Evolutionary conservation across 2,113 vertebrate species (phyloP).

Genomic region (Camelus bactrianus): DNA sequence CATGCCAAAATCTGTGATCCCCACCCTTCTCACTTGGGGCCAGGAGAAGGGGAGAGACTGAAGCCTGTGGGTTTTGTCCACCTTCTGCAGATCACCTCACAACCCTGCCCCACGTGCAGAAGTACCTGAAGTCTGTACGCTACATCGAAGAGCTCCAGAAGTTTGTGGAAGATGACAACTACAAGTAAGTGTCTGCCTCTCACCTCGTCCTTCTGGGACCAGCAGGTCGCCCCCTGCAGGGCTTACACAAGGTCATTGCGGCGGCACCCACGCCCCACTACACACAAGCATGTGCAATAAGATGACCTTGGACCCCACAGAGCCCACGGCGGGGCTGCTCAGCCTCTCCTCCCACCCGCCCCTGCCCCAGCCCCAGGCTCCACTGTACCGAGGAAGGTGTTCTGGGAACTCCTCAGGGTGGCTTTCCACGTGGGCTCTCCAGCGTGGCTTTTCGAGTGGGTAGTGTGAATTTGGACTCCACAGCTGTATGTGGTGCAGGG

Average conservation of each 20-base stretch:
- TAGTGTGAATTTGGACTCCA: not conserved
- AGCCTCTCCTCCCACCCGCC: not conserved
- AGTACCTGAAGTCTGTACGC: constrained; percentile 96
- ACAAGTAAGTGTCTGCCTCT: constrained; percentile 90
- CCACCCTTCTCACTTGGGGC: not conserved
- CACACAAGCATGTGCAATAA: fast-evolving
- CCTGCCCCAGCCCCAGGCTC: not conserved
- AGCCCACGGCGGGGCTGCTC: not conserved
- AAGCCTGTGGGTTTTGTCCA: not conserved
- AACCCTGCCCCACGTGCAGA: constrained; percentile 95
- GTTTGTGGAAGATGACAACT: constrained; percentile 98
- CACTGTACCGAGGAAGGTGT: not conserved
- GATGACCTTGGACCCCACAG: not conserved
- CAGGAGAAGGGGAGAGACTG: not conserved
- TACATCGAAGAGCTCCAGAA: constrained; percentile 99
- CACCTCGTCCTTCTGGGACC: not conserved
- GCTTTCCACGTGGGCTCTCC: not conserved
- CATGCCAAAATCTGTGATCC: no score
- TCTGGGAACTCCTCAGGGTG: not conserved
- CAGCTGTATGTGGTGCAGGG: fast-evolving
- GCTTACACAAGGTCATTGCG: not conserved
- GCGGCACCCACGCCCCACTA: not conserved
- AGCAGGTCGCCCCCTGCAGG: not conserved
- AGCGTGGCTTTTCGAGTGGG: not conserved
- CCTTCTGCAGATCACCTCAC: constrained; percentile 91